These are phyloP conservation scores for crab-eating macaque (Macaca fascicularis) DNA, from an alignment of 2,113 vertebrate genomes.

Conservation along the genomic window T2T-MFA8v1.1 NC_088385.1:71910501-71911000, in stretches of 20 bases:
- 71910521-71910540: conserved; percentile 35
- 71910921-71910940: not conserved
- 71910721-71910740: conserved; percentile 53
- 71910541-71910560: conserved; percentile 59
- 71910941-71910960: not conserved
- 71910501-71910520: conserved; percentile 38
- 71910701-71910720: conserved; percentile 40
- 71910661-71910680: conserved; percentile 35
- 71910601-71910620: conserved; percentile 75
- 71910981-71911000: not conserved
- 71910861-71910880: not conserved
- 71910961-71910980: not conserved
- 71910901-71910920: not conserved
- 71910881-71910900: not conserved
- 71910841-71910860: not conserved
- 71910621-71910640: conserved; percentile 50
- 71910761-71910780: conserved; percentile 38
- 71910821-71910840: conserved; percentile 4
- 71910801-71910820: conserved; percentile 49
- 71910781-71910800: not conserved
- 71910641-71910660: conserved; percentile 52
- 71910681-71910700: conserved; percentile 48
- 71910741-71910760: not conserved
- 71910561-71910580: conserved; percentile 67
- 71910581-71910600: conserved; percentile 59